Evolutionary conservation across 2,113 vertebrate species (phyloP).

Genomic region (Lepisosteus osseus): DNA sequence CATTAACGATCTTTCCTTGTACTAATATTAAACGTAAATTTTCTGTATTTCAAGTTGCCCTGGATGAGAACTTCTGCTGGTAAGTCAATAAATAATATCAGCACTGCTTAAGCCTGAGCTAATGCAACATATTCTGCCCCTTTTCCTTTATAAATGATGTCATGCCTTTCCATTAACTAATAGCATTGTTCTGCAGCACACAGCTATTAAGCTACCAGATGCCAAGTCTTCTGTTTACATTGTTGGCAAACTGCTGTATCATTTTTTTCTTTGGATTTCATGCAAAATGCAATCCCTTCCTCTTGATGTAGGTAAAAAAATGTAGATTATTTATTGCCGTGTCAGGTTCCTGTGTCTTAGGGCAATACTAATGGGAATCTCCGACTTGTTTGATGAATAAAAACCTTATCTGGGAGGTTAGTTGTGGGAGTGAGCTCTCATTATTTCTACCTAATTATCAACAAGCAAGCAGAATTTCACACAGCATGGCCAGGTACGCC

Average conservation of each 20-base stretch:
- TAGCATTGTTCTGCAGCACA: conserved; percentile 12
- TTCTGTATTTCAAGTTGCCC: too few species aligned
- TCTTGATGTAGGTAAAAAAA: conserved; percentile 10
- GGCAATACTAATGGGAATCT: conserved; percentile 21
- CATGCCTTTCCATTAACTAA: conserved; percentile 33
- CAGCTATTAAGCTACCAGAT: conserved; percentile 13
- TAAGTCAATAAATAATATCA: background rate
- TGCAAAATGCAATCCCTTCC: conserved; percentile 5
- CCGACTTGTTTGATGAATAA: conserved; percentile 16
- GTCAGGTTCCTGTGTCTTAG: conserved; percentile 11
- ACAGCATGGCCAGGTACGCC: background rate
- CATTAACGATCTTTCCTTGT: too few species aligned
- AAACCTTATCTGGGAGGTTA: conserved; percentile 23
- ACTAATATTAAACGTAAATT: too few species aligned
- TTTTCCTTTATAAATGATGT: conserved; percentile 21
- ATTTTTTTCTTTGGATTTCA: background rate
- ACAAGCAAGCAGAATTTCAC: conserved; percentile 20
- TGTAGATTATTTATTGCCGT: conserved; percentile 18
- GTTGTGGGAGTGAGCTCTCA: conserved; percentile 25
- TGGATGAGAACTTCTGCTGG: too few species aligned
- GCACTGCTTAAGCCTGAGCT: background rate
- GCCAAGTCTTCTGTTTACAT: conserved; percentile 17
- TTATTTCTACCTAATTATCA: conserved; percentile 29
- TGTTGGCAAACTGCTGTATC: conserved; percentile 17
- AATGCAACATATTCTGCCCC: conserved; percentile 9